Evolutionary conservation across 2,888 invertebrate genomes (phyloP), one percentile per base, ranked within the genome.

Genomic region (Labia minor): DNA sequence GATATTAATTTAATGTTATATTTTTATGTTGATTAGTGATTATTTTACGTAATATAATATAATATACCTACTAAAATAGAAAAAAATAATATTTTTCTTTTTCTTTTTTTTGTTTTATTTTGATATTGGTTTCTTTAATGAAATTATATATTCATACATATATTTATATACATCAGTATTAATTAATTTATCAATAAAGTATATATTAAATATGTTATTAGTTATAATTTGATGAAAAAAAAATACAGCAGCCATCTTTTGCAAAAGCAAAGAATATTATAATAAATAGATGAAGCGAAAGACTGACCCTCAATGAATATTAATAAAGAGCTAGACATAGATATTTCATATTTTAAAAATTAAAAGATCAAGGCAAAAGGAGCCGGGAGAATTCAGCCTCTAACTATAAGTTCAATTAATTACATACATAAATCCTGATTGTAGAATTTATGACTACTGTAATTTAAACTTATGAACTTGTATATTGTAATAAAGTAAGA

Each of bases 321-420:
- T 49, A 49, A 49, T 49, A 49, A 49, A 49, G 49, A 49, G n/a
- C 49, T 16, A 49, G 49, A 4, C 49, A 49, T 49, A 49, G 49
- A 49, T 49, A 49, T 49, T 49, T 49, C 49, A 49, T 49, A 49
- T 49, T 49, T 49, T 49, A 49, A 49, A 49, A 49, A 49, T 49
- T 49, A 49, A 49, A 49, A 49, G 49, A 49, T 49, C 49, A 49
- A 49, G 49, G 49, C 49, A 49, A 49, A 26, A 49, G 49, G 14
- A 49, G 49, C 49, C 49, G 49, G 49, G 26, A 26, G 14, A 16
- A 49, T 14, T 49, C 16, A 49, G 49, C 3, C 49, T 14, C n/a
- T 16, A 49, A n/a, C 49, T 14, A 26, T 49, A 49, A 49, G 49
- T 14, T 49, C 49, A 16, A 49, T 49, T 49, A 49, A 49, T 49